Conservation (phyloP, 2,888 invertebrate species). For the Coenonympha glycerion region DNA sequence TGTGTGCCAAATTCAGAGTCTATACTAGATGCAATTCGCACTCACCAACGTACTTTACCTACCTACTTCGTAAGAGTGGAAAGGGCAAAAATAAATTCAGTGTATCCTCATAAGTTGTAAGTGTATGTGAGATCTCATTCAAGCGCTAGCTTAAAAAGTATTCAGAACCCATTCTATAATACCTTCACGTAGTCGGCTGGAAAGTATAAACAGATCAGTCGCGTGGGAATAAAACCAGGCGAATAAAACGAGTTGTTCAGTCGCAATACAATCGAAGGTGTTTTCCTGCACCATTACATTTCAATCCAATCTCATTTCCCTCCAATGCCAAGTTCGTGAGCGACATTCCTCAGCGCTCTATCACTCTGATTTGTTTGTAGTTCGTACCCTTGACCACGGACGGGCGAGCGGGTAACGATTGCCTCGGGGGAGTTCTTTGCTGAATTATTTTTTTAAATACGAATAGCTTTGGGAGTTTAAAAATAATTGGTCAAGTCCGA, state of each 20-base stretch:
- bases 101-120: no score
- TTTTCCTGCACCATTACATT: slow-evolving; percentile 44
- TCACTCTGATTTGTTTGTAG: slow-evolving; percentile 60
- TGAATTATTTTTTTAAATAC: neutral
- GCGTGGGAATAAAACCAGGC: neutral
- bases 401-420: slow-evolving; percentile 26
- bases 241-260: slow-evolving; percentile 7
- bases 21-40: no score
- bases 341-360: slow-evolving; percentile 43
- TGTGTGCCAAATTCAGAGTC: no score
- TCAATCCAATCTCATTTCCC: slow-evolving; percentile 54
- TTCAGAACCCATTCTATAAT: neutral
- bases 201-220: neutral
- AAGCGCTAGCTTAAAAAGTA: no score
- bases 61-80: no score
- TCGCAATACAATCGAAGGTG: slow-evolving; percentile 10
- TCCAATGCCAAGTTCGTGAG: slow-evolving; percentile 64
- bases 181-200: neutral
- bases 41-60: no score
- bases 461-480: no score
- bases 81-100: no score
- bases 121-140: no score
- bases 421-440: slow-evolving; percentile 1
- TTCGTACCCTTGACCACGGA: slow-evolving; percentile 43
- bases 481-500: no score